Base-by-base conservation (phyloP, 53 echinoderm and acorn worm species). In the Paelopatides confundens region DNA sequence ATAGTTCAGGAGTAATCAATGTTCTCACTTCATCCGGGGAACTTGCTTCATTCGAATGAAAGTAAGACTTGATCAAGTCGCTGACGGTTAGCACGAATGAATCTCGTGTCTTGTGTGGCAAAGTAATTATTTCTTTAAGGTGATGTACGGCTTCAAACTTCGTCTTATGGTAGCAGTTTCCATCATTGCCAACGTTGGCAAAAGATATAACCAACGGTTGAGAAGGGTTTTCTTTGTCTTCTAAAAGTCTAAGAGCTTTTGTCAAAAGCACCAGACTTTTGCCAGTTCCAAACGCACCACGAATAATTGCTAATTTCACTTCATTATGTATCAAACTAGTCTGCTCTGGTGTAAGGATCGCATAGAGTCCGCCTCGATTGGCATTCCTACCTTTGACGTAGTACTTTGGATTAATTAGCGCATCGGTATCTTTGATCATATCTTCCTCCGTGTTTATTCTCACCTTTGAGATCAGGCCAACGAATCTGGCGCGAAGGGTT, bases 101-200 rank as follows among this genome's bases (percentile, higher is more conserved):
- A 21, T 39, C 10, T 12, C 28, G 24, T 36, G 9, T 35, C 17
- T 68, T 31, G 2, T 29, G 34, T 5, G 68, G 21, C 3, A 35
- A 7, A 27, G 13, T 35, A 39, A 35, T 71, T 32, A 71, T 39
- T 27, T 38, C 18, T 28, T 24, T 71, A 2, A 71, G 71, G 71
- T 71, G 71, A 27, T 71, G 24, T 2, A 46, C 46, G 21, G 71
- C 38, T 39, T 39, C 33, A 71, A 71, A 71, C 27, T 71, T 71
- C 34, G 71, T 71, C 71, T 46, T 71, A 28, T 71, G 71, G 40
- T 71, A 71, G 40, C 71, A 71, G 46, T 27, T n/a, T 5, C 71
- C 71, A 39, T 71, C 71, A 71, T 46, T 46, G 31, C 71, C 71
- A 11, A 71, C 39, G 23, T 28, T 46, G 13, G 71, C 71, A 38